These are phyloP conservation scores for Cyclopterus lumpus DNA, from an alignment of 2,797 vertebrate species.

Conservation along the genomic window DNA sequence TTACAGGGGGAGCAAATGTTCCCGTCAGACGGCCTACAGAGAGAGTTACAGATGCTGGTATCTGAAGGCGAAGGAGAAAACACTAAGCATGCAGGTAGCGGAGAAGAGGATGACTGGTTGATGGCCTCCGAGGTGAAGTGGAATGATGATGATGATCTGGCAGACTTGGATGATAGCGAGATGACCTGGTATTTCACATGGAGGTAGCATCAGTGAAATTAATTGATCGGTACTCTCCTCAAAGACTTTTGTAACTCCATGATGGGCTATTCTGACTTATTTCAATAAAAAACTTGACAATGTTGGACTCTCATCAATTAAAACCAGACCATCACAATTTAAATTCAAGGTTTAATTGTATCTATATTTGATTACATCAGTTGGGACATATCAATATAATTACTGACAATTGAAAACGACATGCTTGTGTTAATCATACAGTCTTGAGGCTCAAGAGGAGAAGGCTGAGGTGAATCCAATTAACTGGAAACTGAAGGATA, in stretches of 20 bases:
- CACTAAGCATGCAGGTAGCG: neutral
- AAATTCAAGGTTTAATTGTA: neutral
- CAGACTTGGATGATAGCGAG: conserved; percentile 18
- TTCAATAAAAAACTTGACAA: conserved; percentile 62
- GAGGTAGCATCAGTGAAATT: conserved; percentile 46
- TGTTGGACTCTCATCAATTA: conserved; percentile 10
- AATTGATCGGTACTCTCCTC: neutral
- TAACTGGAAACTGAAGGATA: neutral
- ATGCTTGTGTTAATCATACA: neutral
- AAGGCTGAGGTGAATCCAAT: neutral
- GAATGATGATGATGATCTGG: conserved; percentile 15
- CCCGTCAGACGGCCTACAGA: neutral
- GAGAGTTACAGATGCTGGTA: neutral
- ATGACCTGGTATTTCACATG: conserved; percentile 77
- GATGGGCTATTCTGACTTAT: neutral
- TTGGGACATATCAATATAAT: neutral
- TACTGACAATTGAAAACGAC: neutral
- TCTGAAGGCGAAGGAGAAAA: conserved; percentile 28
- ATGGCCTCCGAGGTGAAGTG: conserved; percentile 7
- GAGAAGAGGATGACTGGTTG: conserved; percentile 6
- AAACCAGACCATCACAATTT: neutral
- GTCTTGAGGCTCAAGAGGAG: neutral
- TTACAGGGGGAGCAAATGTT: conserved; percentile 3
- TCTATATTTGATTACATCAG: neutral
- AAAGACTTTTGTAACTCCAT: conserved; percentile 8